Conservation (phyloP, 2,888 invertebrate species). For the Candidula unifasciata region DNA sequence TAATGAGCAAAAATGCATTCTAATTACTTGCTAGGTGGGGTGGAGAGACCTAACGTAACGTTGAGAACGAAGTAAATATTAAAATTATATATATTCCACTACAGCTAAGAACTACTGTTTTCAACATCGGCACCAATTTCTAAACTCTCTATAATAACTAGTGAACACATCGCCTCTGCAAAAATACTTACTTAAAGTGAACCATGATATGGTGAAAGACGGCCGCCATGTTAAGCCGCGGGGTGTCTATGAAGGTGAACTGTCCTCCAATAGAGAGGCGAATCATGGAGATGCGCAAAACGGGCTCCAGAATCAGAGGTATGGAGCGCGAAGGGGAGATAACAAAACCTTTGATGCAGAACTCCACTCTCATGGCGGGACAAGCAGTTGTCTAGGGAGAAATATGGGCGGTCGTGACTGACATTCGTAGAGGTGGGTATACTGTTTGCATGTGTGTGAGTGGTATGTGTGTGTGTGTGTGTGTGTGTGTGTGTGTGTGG, state of each 20-base stretch:
- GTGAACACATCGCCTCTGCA: not conserved
- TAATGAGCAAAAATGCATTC: too few species aligned
- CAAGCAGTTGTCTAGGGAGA: constrained; percentile 19
- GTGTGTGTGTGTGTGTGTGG: too few species aligned
- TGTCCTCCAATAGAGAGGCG: constrained; percentile 37
- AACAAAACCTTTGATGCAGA: constrained; percentile 35
- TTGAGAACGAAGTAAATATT: too few species aligned
- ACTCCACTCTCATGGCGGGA: constrained; percentile 39
- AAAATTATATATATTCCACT: too few species aligned
- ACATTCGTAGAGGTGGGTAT: not conserved
- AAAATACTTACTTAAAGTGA: constrained; percentile 17
- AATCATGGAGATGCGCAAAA: constrained; percentile 30
- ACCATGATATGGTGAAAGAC: constrained; percentile 33
- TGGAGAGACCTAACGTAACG: too few species aligned
- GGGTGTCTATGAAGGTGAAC: constrained; percentile 43
- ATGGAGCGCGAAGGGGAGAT: constrained; percentile 41
- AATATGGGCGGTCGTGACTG: not conserved
- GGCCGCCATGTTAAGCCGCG: constrained; percentile 43
- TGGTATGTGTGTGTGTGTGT: too few species aligned
- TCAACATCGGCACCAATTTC: too few species aligned
- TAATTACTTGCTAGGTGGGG: too few species aligned
- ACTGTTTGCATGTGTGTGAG: not conserved
- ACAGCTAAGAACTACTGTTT: too few species aligned
- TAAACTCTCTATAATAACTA: not conserved
- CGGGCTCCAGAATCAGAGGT: constrained; percentile 39